Evolutionary conservation across 2,888 invertebrate species (phyloP).

Genomic region (Capitulum mitella): DNA sequence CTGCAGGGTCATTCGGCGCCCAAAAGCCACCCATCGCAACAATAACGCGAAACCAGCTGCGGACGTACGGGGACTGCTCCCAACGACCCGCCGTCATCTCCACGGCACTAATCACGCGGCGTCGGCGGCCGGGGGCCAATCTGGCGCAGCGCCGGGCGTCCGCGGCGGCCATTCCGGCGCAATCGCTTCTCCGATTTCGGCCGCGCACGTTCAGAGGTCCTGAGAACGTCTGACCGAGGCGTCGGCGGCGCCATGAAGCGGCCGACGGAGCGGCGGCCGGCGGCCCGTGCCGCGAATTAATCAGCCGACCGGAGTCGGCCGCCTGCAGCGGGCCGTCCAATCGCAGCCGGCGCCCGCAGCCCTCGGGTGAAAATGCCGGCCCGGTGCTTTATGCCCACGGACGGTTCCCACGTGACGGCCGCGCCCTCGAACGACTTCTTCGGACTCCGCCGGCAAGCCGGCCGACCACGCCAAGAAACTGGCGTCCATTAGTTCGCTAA

Average conservation of each 20-base stretch:
- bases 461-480: no score
- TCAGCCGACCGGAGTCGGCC: conserved; percentile 67
- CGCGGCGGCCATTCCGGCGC: not conserved
- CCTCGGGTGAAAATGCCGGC: conserved; percentile 43
- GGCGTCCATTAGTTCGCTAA: not conserved
- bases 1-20: no score
- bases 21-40: not conserved
- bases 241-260: conserved; percentile 53
- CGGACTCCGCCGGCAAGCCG: not conserved
- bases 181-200: no score
- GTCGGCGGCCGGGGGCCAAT: not conserved
- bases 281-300: conserved; percentile 55
- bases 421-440: not conserved
- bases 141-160: not conserved
- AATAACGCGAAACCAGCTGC: not conserved
- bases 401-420: not conserved
- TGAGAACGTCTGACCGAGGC: no score
- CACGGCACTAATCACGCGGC: conserved; percentile 46
- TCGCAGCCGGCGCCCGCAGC: conserved; percentile 75
- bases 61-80: not conserved
- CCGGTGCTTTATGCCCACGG: not conserved
- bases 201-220: conserved; percentile 40
- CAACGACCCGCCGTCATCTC: conserved; percentile 51
- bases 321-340: conserved; percentile 67
- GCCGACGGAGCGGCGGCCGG: conserved; percentile 53